phyloP scores from a whole-genome alignment of 2,113 vertebrate genomes.

The Python bivittatus region DNA sequence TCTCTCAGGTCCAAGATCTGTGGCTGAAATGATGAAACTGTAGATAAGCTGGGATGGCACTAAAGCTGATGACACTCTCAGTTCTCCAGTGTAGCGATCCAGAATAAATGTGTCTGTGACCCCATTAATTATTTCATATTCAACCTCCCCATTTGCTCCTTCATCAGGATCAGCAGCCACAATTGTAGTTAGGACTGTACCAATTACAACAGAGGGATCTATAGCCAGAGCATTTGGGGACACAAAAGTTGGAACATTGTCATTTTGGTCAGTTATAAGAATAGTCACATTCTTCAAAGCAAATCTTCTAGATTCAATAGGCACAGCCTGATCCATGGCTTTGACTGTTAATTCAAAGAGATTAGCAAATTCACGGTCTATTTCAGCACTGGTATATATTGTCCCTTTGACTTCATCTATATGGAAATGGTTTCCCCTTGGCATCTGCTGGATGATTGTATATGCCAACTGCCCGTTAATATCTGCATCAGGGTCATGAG shows the following conservation, averaged over 20 bases:
- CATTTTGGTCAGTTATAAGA: slow-evolving; percentile 92
- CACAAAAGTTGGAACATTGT: slow-evolving; percentile 90
- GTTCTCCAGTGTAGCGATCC: slow-evolving; percentile 93
- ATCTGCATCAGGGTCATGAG: slow-evolving; percentile 92
- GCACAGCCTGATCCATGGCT: slow-evolving; percentile 91
- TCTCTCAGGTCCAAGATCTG: slow-evolving; percentile 88
- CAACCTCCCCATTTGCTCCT: slow-evolving; percentile 92
- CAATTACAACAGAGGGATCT: slow-evolving; percentile 87
- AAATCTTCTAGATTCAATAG: slow-evolving; percentile 85
- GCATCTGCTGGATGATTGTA: slow-evolving; percentile 88
- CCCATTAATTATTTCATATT: slow-evolving; percentile 91
- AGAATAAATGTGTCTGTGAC: slow-evolving; percentile 92
- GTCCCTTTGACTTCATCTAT: slow-evolving; percentile 85
- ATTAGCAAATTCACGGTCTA: slow-evolving; percentile 94
- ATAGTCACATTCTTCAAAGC: slow-evolving; percentile 95
- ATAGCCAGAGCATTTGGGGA: slow-evolving; percentile 92
- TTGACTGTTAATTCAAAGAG: slow-evolving; percentile 94
- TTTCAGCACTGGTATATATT: slow-evolving; percentile 85
- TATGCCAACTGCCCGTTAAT: slow-evolving; percentile 92
- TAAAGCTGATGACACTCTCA: slow-evolving; percentile 87
- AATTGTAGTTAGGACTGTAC: slow-evolving; percentile 90
- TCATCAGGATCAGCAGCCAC: slow-evolving; percentile 93
- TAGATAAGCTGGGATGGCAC: slow-evolving; percentile 88
- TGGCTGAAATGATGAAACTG: slow-evolving; percentile 89
- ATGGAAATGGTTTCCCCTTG: slow-evolving; percentile 88